phyloP scores from a whole-genome alignment of 2,888 invertebrate species.

The Acanthosoma haemorrhoidale region DNA sequence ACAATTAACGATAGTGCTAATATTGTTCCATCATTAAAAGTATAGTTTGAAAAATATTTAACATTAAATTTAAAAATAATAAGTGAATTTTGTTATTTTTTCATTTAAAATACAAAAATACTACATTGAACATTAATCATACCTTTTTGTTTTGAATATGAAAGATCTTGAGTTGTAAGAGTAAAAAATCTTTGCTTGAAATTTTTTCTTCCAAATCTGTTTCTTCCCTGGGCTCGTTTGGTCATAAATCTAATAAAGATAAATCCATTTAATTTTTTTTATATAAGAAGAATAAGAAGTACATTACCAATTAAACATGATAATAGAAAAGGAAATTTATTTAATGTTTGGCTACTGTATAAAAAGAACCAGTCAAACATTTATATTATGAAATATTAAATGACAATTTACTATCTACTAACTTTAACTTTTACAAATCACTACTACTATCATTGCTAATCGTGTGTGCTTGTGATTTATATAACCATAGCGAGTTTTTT shows the following conservation, averaged over 20 bases:
- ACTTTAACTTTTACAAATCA: background rate
- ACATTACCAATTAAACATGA: too few relatives aligned
- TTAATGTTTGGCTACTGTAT: too few relatives aligned
- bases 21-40: too few relatives aligned
- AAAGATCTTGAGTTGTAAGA: constrained; percentile 72
- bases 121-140: constrained; percentile 19
- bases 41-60: background rate
- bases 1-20: too few relatives aligned
- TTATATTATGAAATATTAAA: too few relatives aligned
- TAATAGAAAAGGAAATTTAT: too few relatives aligned
- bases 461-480: too few relatives aligned
- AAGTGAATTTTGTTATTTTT: background rate
- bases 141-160: constrained; percentile 63
- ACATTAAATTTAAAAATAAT: background rate
- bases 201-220: constrained; percentile 68
- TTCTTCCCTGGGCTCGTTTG: constrained; percentile 80
- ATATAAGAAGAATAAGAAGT: background rate
- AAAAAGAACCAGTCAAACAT: background rate
- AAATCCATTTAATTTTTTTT: background rate
- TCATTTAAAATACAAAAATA: too few relatives aligned
- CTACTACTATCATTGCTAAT: background rate
- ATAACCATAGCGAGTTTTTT: too few relatives aligned
- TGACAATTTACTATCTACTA: too few relatives aligned
- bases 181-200: constrained; percentile 83
- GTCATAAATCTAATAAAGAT: constrained; percentile 66